A percentile compares a stretch with the other conserved stretches of the same genome.
These are phyloP conservation scores for Drosophila mauritiana DNA, from an alignment of 1,140 invertebrate genomes.

Conservation along the genomic window DNA sequence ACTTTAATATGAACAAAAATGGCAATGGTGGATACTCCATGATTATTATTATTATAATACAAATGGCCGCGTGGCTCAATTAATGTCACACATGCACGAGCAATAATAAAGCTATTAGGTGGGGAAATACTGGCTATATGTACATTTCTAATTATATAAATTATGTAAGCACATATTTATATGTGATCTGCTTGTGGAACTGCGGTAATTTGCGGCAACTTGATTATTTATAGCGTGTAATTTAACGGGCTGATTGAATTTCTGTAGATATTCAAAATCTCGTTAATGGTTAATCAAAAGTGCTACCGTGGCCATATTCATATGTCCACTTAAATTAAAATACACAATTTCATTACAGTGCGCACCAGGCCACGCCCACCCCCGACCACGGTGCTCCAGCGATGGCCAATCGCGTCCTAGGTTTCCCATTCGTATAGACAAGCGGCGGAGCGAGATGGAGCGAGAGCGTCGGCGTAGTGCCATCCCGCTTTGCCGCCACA, in stretches of 20 bases:
- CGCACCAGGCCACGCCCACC: slow-evolving; percentile 26
- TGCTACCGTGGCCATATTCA: slow-evolving; percentile 39
- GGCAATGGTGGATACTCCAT: slow-evolving; percentile 39
- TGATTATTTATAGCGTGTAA: slow-evolving; percentile 38
- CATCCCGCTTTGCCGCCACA: slow-evolving; percentile 23
- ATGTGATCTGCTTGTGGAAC: slow-evolving; percentile 22
- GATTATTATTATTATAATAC: slow-evolving; percentile 27
- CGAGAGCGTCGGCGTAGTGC: not conserved
- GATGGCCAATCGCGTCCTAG: slow-evolving; percentile 44
- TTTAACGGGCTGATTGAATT: slow-evolving; percentile 43
- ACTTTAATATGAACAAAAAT: slow-evolving; percentile 5
- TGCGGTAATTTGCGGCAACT: slow-evolving; percentile 22
- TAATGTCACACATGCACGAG: slow-evolving; percentile 28
- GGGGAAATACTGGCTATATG: slow-evolving; percentile 11
- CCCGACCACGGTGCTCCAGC: slow-evolving; percentile 25
- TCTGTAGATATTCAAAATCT: slow-evolving; percentile 40
- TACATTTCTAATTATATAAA: slow-evolving; percentile 32
- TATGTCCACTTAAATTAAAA: slow-evolving; percentile 33
- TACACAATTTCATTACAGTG: slow-evolving; percentile 27
- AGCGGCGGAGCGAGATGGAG: slow-evolving; percentile 18
- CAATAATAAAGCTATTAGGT: not conserved
- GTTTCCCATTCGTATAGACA: slow-evolving; percentile 23
- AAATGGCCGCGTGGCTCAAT: slow-evolving; percentile 31
- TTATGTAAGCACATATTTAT: slow-evolving; percentile 46
- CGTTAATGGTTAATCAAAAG: slow-evolving; percentile 43